A percentile compares a stretch with the other conserved stretches of the same genome.
phyloP scores from a whole-genome alignment of 2,113 vertebrate genomes.

The Heterotis niloticus region DNA sequence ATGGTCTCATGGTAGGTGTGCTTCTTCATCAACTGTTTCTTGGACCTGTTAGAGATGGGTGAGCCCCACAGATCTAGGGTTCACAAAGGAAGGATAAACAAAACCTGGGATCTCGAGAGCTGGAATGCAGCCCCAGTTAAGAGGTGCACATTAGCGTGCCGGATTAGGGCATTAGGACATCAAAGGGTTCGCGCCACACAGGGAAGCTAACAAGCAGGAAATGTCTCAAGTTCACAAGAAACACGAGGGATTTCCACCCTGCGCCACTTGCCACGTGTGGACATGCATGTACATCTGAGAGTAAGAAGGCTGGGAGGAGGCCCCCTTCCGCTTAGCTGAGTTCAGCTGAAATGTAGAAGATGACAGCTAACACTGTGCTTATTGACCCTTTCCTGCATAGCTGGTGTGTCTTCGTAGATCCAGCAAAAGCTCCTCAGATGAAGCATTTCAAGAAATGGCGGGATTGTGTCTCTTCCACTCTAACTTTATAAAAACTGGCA shows the following conservation, averaged over 20 bases:
- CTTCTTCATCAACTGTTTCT: too few relatives aligned
- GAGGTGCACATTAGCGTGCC: background rate
- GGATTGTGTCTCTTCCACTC: background rate
- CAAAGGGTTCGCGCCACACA: background rate
- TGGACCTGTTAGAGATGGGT: background rate
- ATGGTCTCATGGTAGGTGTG: too few relatives aligned
- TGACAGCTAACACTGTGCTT: background rate
- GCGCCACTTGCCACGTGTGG: background rate
- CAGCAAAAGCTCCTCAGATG: background rate
- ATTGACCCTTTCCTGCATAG: background rate
- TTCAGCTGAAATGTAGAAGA: background rate
- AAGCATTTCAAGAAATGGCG: background rate
- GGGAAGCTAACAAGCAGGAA: conserved; percentile 14
- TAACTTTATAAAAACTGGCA: background rate
- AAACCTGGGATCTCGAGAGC: background rate
- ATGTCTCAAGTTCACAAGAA: conserved; percentile 2
- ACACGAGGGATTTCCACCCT: conserved; percentile 11
- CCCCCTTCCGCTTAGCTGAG: background rate
- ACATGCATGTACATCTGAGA: background rate
- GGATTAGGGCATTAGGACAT: background rate
- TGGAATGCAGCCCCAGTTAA: background rate
- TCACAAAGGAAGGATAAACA: background rate
- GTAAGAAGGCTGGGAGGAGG: background rate
- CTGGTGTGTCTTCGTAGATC: background rate
- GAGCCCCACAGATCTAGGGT: background rate